Percentiles rank a stretch among this genome's conserved stretches.
These are phyloP conservation scores for Sesia bembeciformis DNA, from an alignment of 2,888 invertebrate genomes.

Conservation along the genomic window DNA sequence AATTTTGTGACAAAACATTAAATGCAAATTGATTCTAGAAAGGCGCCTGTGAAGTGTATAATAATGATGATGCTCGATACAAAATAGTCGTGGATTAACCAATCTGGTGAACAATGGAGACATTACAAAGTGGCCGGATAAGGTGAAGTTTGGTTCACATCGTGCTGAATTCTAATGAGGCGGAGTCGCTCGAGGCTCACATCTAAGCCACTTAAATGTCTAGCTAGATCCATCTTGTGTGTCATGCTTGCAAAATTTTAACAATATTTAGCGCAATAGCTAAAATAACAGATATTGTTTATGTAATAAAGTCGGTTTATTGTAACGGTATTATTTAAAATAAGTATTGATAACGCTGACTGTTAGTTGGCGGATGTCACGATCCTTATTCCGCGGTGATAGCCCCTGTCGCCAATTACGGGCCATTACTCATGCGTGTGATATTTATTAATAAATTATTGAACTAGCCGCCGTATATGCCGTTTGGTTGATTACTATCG, in stretches of 20 bases:
- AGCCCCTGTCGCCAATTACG: conserved; percentile 63
- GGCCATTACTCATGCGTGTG: conserved; percentile 59
- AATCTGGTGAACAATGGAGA: conserved; percentile 61
- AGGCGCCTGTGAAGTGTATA: background rate
- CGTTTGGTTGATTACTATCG: background rate
- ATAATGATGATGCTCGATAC: conserved; percentile 4
- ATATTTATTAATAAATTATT: conserved; percentile 47
- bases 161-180: conserved; percentile 63
- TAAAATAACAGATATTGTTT: background rate
- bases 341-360: conserved; percentile 30
- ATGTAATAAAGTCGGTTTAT: background rate
- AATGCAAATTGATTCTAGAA: too few relatives aligned
- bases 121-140: conserved; percentile 61
- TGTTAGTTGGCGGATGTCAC: conserved; percentile 65
- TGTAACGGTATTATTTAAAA: background rate
- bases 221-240: conserved; percentile 36
- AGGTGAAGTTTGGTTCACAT: conserved; percentile 51
- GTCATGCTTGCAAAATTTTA: conserved; percentile 40
- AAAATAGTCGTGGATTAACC: conserved; percentile 34
- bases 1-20: too few relatives aligned
- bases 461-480: background rate
- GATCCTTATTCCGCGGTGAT: conserved; percentile 55
- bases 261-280: conserved; percentile 29
- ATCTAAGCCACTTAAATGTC: conserved; percentile 32
- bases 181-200: conserved; percentile 15